Base-by-base conservation (phyloP, 2,113 vertebrate genomes). In the Perca schrenkii region DNA sequence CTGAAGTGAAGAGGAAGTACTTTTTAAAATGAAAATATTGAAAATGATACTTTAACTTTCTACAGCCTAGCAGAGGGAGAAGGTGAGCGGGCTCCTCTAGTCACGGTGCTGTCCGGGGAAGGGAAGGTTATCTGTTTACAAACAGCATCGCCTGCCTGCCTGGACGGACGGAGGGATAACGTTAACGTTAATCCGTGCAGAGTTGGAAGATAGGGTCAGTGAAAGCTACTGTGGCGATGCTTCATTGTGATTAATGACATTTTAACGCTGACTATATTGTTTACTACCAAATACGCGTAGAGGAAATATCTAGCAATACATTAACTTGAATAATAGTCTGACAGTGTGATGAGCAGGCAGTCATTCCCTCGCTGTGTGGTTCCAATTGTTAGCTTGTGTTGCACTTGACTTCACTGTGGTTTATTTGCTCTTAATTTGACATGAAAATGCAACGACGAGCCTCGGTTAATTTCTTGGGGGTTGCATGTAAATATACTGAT, bases 1-100 rank as follows among this genome's bases (percentile, higher is more conserved):
- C 58, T 3, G 61, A 83, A 84, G 73, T 79, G 83, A 92, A 60
- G 86, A 91, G 91, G 93, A 92, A 93, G 90, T 93, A 84, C 71
- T 89, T 91, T 86, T 80, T 46, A 77, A 87, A 80, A 87, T 91
- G 86, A 34, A 84, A 80, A 83, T 74, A 53, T 52, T 68, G 14
- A 21, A 31, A 80, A 61, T 15, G 10, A 6, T 8, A 47, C 40
- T 54, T 63, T 21, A 60, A 82, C 21, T 72, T 66, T 64, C 0
- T 2, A 1, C 40, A 58, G 54, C 53, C 4, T 21, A 58, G 49
- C 74, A 8, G 64, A 21, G 53, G 74, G 58, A 84, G 49, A n/a
- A 77, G 90, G 90, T 93, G 74, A 93, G 90, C 78, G 0, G 49
- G 1, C 6, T 80, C 34, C 15, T 49, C 0, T 4, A 1, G 43